These are phyloP conservation scores for Lacanobia oleracea DNA, from an alignment of 2,888 invertebrate species.

Conservation along the genomic window DNA sequence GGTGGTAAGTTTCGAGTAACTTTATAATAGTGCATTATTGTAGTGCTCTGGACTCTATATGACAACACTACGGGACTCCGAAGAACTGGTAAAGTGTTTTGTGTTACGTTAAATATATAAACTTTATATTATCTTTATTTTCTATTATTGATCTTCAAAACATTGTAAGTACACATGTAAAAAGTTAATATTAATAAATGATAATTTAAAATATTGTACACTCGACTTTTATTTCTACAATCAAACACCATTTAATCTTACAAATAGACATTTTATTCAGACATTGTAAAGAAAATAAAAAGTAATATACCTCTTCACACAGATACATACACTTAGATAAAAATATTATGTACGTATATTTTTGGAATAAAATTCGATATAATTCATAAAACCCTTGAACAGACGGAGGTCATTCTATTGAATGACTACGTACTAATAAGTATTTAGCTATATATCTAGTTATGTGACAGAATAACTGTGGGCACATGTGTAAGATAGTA, in stretches of 20 bases:
- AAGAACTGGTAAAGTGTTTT: conserved; percentile 72
- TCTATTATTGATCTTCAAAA: conserved; percentile 61
- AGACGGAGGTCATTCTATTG: conserved; percentile 73
- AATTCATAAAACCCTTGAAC: conserved; percentile 79
- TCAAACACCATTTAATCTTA: conserved; percentile 76
- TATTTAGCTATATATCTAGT: conserved; percentile 59
- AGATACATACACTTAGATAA: conserved; percentile 86
- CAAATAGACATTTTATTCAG: conserved; percentile 88
- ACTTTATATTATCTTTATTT: conserved; percentile 63
- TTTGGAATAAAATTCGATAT: conserved; percentile 87
- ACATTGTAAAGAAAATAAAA: conserved; percentile 89
- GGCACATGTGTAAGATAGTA: conserved; percentile 66
- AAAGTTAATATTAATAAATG: conserved; percentile 67
- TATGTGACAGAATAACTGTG: conserved; percentile 73
- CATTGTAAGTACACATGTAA: conserved; percentile 67
- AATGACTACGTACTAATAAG: conserved; percentile 70
- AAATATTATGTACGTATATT: conserved; percentile 86
- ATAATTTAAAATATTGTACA: conserved; percentile 69
- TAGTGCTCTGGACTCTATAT: conserved; percentile 73
- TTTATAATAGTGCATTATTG: conserved; percentile 82
- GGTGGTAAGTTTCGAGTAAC: conserved; percentile 87
- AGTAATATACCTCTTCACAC: conserved; percentile 84
- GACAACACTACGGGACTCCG: conserved; percentile 65
- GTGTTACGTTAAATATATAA: conserved; percentile 66
- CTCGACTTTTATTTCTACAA: conserved; percentile 75